Evolutionary conservation across 1,140 invertebrate genomes (phyloP).

Genomic region (Theocolax elegans): DNA sequence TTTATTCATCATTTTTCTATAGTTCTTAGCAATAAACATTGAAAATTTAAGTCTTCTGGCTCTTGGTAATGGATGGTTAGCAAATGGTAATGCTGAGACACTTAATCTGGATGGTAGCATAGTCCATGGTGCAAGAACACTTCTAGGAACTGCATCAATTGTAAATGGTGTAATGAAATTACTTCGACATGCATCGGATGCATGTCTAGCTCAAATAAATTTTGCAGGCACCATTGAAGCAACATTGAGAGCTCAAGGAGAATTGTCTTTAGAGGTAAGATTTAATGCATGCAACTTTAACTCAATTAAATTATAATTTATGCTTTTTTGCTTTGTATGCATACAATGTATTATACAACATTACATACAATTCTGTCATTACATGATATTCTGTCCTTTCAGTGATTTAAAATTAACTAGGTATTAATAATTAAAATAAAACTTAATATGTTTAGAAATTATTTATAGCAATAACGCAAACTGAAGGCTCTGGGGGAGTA

Average conservation of each 20-base stretch:
- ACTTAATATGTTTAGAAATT: constrained; percentile 74
- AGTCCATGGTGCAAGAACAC: constrained; percentile 76
- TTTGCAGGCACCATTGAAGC: constrained; percentile 81
- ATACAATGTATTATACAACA: background rate
- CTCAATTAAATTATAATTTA: background rate
- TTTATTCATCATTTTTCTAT: constrained; percentile 40
- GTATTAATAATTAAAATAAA: background rate
- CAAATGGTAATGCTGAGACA: constrained; percentile 80
- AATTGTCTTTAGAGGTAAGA: constrained; percentile 80
- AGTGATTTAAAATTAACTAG: constrained; percentile 7
- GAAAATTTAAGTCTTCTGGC: constrained; percentile 83
- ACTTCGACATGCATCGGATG: constrained; percentile 65
- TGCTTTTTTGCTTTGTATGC: background rate
- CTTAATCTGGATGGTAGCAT: constrained; percentile 82
- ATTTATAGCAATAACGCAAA: constrained; percentile 76
- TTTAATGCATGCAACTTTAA: no score
- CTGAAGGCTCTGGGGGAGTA: constrained; percentile 68
- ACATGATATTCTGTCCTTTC: background rate
- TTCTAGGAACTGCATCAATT: constrained; percentile 78
- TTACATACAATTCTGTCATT: constrained; percentile 6
- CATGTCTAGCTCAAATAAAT: constrained; percentile 76
- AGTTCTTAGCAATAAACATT: constrained; percentile 89
- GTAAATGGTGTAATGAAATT: constrained; percentile 69
- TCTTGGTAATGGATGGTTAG: constrained; percentile 78
- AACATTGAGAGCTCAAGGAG: constrained; percentile 78